A percentile compares a stretch with the other conserved stretches of the same genome.
Conservation (phyloP, 2,113 vertebrate genomes). For the Syngnathus scovelli region DNA sequence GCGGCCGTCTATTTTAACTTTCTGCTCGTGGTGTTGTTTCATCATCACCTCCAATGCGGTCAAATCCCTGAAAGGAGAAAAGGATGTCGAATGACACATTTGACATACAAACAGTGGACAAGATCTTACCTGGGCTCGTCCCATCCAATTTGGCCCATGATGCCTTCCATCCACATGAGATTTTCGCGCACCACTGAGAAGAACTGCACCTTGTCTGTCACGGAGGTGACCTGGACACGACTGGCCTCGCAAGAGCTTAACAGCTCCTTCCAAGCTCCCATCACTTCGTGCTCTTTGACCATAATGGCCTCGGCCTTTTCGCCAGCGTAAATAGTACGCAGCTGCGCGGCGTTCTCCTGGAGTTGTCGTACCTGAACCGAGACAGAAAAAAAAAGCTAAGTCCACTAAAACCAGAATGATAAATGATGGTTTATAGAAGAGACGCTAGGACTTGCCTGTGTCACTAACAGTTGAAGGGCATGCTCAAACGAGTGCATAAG, state of each 20-base stretch:
- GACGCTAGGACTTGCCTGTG: slow-evolving; percentile 59
- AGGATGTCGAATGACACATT: background rate
- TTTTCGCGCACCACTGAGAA: slow-evolving; percentile 85
- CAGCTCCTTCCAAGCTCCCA: slow-evolving; percentile 83
- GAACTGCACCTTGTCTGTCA: slow-evolving; percentile 89
- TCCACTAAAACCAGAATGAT: background rate
- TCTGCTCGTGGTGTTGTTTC: slow-evolving; percentile 85
- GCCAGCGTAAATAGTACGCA: slow-evolving; percentile 87
- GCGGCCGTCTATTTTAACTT: slow-evolving; percentile 85
- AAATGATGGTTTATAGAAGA: background rate
- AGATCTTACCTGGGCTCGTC: slow-evolving; percentile 79
- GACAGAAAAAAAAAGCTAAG: background rate
- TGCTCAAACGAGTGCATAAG: slow-evolving; percentile 74
- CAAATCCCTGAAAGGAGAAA: slow-evolving; percentile 72
- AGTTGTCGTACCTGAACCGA: slow-evolving; percentile 80
- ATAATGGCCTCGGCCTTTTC: slow-evolving; percentile 89
- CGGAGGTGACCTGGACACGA: slow-evolving; percentile 82
- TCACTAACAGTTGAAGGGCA: slow-evolving; percentile 71
- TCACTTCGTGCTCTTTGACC: slow-evolving; percentile 79
- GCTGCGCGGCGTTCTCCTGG: slow-evolving; percentile 82
- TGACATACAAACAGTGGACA: slow-evolving; percentile 7
- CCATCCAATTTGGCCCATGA: slow-evolving; percentile 85
- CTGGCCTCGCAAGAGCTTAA: slow-evolving; percentile 79
- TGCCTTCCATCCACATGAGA: slow-evolving; percentile 91
- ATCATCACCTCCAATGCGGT: slow-evolving; percentile 80